Base-by-base conservation (phyloP, 2,113 vertebrate species). In the Pelvicachromis taeniatus region DNA sequence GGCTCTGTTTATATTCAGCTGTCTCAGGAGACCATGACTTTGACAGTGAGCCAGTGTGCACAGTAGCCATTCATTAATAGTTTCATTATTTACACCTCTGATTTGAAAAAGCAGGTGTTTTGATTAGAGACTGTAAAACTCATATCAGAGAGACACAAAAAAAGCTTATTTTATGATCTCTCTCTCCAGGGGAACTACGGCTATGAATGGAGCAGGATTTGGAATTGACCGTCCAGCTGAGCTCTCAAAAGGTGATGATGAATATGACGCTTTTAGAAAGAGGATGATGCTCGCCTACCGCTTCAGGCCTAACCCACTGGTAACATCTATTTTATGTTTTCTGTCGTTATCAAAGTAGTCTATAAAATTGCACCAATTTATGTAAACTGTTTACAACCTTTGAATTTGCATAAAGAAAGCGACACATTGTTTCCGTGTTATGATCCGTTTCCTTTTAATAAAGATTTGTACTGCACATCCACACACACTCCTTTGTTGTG, bases 221-320 rank as follows among this genome's bases (percentile, higher is more conserved):
- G 98, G 99, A 45, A 96, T 99, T 0, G 99, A 99, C 11, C 97
- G 98, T 9, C 99, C 99, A 0, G 98, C 98, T 0, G 97, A 97
- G 82, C 96, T 99, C 0, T 89, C 88, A 35, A 98, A 97, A 93
- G 96, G 93, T 23, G 99, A 99, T 0, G 98, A 99, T 0, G 99
- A 99, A 88, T 99, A 98, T 1, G 98, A 99, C n/a, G 99, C 99
- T 0, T 99, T 97, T 89, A 96, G 98, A 1, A 99, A 99, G 70
- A 95, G 99, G 58, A 99, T 99, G 99, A 99, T 99, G 98, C 94
- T 99, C 33, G 98, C 98, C 1, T 99, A 99, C 90, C 97, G 99
- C 38, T 99, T 99, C 96, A 96, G 98, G 65, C 98, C 98, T 6
- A 99, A 99, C 85, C 98, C 98, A 1, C 81, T 98, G 97, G 98